Evolutionary conservation across 2,888 invertebrate species (phyloP), one percentile per base, ranked within the genome.

Genomic region (Dyspetes luteomarginatus): DNA sequence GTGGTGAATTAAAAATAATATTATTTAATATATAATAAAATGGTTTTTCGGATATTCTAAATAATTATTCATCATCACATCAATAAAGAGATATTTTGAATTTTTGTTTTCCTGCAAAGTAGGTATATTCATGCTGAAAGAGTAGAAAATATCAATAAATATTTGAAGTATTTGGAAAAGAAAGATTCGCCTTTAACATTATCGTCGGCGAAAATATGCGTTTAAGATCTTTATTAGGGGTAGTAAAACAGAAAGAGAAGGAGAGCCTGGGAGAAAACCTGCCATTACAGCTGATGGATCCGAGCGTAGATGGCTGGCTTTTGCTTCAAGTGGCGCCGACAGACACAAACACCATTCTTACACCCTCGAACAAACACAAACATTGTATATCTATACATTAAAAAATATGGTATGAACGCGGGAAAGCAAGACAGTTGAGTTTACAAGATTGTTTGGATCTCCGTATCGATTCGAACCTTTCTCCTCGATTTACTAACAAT

Each of bases 401-500:
- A 52, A 22, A 50, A 30, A 50, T 67, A 26, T 28, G 30, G 17
- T 12, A 43, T 12, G 73, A 28, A 19, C 19, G 15, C 9, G 24
- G 41, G 26, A 19, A 43, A 56, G 17, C 89, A 60, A 93, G 97
- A 50, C 97, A 97, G 91, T 97, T 97, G 91, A 93, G 96, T 84
- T 91, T 97, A 56, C 96, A 96, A 82, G 96, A 96, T 91, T 96
- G 96, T 4, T 96, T 96, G 12, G 95, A 96, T 84, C 95, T 95
- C 19, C 95, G 22, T 19, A 55, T 97, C 83, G 95, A 96, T 17
- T 95, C 96, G 67, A 96, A 97, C 93, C 92, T 97, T 88, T 97
- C 96, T 64, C 36, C 36, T 36, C 36, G 36, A 36, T 36, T 36
- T 41, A 50, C 26, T 22, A 41, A 41, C 36, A 36, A 36, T 36